These are phyloP conservation scores for Thera britannica DNA, from an alignment of 2,888 invertebrate genomes.

Conservation along the genomic window DNA sequence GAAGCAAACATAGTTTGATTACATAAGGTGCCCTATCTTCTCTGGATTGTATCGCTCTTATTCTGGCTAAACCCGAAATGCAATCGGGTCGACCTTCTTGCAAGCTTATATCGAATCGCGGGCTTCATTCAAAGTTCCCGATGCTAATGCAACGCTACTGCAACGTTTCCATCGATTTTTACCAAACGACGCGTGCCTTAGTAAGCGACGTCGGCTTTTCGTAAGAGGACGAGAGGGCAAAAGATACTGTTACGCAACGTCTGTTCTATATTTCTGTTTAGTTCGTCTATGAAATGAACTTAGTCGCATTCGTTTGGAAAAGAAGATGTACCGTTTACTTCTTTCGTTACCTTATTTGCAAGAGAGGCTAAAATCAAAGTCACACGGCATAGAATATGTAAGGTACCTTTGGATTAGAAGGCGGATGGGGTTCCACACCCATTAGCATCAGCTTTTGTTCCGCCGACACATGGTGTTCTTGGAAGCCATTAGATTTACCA, in stretches of 20 bases:
- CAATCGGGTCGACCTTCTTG: constrained; percentile 68
- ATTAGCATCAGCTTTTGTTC: constrained; percentile 28
- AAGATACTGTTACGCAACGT: constrained; percentile 1
- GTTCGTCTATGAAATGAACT: too few relatives aligned
- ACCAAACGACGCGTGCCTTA: constrained; percentile 20
- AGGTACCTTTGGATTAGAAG: constrained; percentile 15
- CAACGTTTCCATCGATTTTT: constrained; percentile 44
- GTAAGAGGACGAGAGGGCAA: constrained; percentile 24
- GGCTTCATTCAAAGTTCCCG: constrained; percentile 53
- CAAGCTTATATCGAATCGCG: constrained; percentile 56
- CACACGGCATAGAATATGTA: not conserved
- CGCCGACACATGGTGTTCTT: constrained; percentile 26
- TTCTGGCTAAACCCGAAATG: constrained; percentile 47
- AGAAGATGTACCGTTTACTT: too few relatives aligned
- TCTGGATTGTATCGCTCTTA: constrained; percentile 22
- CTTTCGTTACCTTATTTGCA: too few relatives aligned
- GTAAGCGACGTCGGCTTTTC: constrained; percentile 34
- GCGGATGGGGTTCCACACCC: constrained; percentile 26
- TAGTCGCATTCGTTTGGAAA: too few relatives aligned
- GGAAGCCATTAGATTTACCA: constrained; percentile 31
- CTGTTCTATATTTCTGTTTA: not conserved
- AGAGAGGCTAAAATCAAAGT: not conserved
- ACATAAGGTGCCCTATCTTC: not conserved
- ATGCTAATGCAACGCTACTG: constrained; percentile 53
- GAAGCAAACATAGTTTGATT: too few relatives aligned